phyloP scores from a whole-genome alignment of 1,140 invertebrate genomes.

The Ptiloglossa arizonensis region DNA sequence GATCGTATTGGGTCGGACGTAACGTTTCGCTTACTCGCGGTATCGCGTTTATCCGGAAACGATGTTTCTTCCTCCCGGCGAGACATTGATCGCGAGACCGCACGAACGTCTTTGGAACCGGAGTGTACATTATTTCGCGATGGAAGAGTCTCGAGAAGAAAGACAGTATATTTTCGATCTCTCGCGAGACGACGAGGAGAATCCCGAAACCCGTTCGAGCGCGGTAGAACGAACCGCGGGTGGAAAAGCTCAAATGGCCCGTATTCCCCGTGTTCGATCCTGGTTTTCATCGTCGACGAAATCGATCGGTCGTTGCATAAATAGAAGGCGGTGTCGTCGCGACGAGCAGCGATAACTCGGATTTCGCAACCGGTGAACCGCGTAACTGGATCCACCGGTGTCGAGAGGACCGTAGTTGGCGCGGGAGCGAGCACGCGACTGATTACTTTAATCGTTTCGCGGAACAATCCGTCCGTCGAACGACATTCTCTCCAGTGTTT shows the following conservation, averaged over 20 bases:
- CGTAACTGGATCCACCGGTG: conserved; percentile 36
- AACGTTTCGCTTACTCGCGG: too few relatives aligned
- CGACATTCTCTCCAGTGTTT: conserved; percentile 37
- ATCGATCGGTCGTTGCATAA: conserved; percentile 47
- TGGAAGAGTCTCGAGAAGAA: too few relatives aligned
- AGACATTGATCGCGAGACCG: too few relatives aligned
- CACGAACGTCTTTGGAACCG: too few relatives aligned
- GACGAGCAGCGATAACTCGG: conserved; percentile 20
- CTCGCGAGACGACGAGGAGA: neutral
- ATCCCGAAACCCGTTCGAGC: neutral
- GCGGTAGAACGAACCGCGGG: neutral
- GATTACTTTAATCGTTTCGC: conserved; percentile 62
- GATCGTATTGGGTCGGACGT: too few relatives aligned
- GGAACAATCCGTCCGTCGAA: conserved; percentile 49
- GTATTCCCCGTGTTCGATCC: conserved; percentile 5
- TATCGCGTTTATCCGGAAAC: too few relatives aligned
- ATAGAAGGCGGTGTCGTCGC: conserved; percentile 40
- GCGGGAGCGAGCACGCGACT: conserved; percentile 28
- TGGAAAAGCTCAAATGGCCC: neutral
- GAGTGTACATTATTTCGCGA: too few relatives aligned
- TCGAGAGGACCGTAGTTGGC: conserved; percentile 48
- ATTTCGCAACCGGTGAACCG: conserved; percentile 51
- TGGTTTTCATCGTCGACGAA: conserved; percentile 40
- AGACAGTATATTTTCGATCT: too few relatives aligned
- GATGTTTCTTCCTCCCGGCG: too few relatives aligned